Base-by-base conservation (phyloP, 2,888 invertebrate genomes). In the Sarcophaga carnaria region DNA sequence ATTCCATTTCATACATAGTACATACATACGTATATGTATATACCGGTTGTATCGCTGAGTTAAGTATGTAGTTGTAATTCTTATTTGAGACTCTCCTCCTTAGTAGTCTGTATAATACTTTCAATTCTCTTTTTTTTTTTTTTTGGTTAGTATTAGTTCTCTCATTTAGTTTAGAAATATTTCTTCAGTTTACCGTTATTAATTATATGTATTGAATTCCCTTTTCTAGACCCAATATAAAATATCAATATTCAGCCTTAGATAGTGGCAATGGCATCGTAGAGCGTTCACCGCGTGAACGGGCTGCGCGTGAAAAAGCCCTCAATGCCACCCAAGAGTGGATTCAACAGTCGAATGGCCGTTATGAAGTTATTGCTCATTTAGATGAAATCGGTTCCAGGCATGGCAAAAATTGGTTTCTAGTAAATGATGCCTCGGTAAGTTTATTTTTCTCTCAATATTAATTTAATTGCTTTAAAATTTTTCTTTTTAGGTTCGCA, bases 331-430 rank as follows among this genome's bases (percentile, higher is more conserved):
- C 96, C 89, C 94, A 95, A 90, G 93, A 94, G 87, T 94, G 94
- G 94, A 91, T 93, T 80, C 93, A 94, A 89, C 95, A 95, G 66
- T 94, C 95, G 88, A 95, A 95, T 89, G 95, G 95, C 79, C 95
- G 98, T 89, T 98, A 98, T 92, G 96, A 96, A 90, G 95, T 97
- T 89, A 95, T 97, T 89, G 96, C 96, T 76, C 97, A 97, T 91
- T 94, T 98, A 88, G 96, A 96, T 90, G 95, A 96, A 88, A 96
- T 98, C 88, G 98, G 98, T 12, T 97, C 97, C 63, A 95, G 98
- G 79, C 94, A 96, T 77, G 97, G 97, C 93, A 98, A 98, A 93
- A 96, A 97, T 93, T 98, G 98, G 98, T 98, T 98, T 93, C 95
- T 97, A 45, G 96, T 98, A 85, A 96, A 96, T 91, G 98, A 98